Base-by-base conservation (phyloP, 2,797 vertebrate genomes). In the Champsocephalus esox region DNA sequence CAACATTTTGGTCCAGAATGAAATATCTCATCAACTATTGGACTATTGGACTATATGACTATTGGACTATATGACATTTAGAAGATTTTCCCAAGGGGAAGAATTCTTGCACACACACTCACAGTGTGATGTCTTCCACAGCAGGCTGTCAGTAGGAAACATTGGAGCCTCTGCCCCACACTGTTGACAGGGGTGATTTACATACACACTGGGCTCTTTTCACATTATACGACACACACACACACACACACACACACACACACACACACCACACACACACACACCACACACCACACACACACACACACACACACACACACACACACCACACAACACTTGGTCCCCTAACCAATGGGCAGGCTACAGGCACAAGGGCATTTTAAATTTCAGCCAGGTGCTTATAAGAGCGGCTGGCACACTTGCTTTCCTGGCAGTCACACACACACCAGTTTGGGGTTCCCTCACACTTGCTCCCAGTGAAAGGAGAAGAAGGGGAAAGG, bases 141-240 rank as follows among this genome's bases (percentile, higher is more conserved):
- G 70, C 59, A 70, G 74, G 51, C 28, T 54, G 57, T 67, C 56
- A 24, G 65, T 57, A 46, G 57, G 74, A 63, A 82, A 75, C 66
- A 67, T 61, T 64, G 70, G 76, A 62, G 60, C 38, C 28, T 52
- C 24, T 17, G 28, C 48, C 24, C 61, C 48, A 59, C 12, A 8
- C 75, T 77, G 75, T 72, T 79, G 83, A 83, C 82, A 83, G 74
- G 43, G 6, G 2, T 82, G 80, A 88, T 83, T 88, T 83, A 83
- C 67, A 44, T 55, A 41, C 61, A 46, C 66, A 57, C 32, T 50
- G 21, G n/a, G 13, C 14, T 48, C 62, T 34, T 38, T 55, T 52
- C 71, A 70, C 8, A 17, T 5, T 58, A 51, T 56, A 64, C 54
- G 60, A 32, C 58, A 32, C 34, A 38, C 8, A 9, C 34, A 9